phyloP scores from a whole-genome alignment of 2,797 vertebrate species.

The Scolopax rusticola region DNA sequence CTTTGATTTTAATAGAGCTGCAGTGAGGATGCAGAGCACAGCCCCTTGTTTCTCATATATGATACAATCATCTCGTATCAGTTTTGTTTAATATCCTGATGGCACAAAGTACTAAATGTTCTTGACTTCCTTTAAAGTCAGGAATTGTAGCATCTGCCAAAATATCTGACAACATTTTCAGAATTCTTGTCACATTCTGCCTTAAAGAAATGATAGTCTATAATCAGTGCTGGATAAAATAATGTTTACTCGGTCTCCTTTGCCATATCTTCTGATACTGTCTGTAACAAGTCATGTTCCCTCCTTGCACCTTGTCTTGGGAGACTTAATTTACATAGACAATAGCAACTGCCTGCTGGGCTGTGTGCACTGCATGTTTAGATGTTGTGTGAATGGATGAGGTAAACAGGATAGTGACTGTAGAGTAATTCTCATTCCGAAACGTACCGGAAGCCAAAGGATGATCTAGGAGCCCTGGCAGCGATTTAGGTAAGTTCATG shows the following conservation, averaged over 20 bases:
- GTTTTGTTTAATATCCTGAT: not conserved
- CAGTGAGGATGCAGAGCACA: not conserved
- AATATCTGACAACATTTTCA: not conserved
- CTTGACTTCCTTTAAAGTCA: conserved; percentile 9
- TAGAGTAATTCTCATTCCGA: not conserved
- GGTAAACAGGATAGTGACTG: not conserved
- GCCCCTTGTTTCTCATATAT: not conserved
- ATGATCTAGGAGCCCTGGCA: conserved; percentile 39
- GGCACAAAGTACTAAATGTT: not conserved
- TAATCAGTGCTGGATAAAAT: not conserved
- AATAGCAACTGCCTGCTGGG: not conserved
- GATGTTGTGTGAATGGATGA: not conserved
- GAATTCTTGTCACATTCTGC: not conserved
- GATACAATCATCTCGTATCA: not conserved
- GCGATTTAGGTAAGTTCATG: not conserved
- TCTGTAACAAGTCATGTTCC: not conserved
- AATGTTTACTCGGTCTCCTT: not conserved
- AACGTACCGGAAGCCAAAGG: not conserved
- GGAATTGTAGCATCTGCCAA: conserved; percentile 3
- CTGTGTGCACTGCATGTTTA: not conserved
- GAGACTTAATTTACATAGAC: not conserved
- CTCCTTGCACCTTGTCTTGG: not conserved
- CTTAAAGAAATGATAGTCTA: not conserved
- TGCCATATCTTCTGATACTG: not conserved
- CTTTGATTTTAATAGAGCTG: not conserved